Percentiles rank a stretch among this genome's conserved stretches.
Conservation (phyloP, 2,113 vertebrate genomes). For the Crotalus viridis region DNA sequence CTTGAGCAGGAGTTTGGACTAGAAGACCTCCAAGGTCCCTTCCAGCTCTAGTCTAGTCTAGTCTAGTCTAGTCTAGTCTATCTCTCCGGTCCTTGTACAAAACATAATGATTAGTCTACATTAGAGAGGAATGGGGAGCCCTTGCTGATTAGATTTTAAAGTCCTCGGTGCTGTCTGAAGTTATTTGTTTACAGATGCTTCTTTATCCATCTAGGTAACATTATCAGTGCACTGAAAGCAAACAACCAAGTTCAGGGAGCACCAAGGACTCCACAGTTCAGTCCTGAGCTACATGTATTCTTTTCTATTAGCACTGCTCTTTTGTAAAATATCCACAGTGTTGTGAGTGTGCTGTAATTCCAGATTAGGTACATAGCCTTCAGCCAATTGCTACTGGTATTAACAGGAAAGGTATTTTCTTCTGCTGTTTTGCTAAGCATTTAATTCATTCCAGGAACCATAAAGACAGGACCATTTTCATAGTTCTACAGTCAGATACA, state of each 20-base stretch:
- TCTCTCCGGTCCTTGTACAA: too few species aligned
- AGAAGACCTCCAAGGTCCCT: too few species aligned
- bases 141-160: not conserved
- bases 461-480: too few species aligned
- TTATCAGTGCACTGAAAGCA: not conserved
- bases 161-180: not conserved
- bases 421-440: not conserved
- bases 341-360: not conserved
- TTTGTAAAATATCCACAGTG: not conserved
- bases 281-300: not conserved
- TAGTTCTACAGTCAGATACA: not conserved
- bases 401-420: not conserved
- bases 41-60: too few species aligned
- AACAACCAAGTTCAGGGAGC: not conserved
- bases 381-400: not conserved
- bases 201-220: not conserved
- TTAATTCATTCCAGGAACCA: not conserved
- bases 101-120: too few species aligned
- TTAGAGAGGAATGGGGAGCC: too few species aligned
- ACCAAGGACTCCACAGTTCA: not conserved
- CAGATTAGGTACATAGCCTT: not conserved
- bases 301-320: not conserved
- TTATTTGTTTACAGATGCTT: not conserved
- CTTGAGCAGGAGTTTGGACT: too few species aligned
- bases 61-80: too few species aligned